Evolutionary conservation across 2,113 vertebrate genomes (phyloP).

Genomic region (Elaphurus davidianus): DNA sequence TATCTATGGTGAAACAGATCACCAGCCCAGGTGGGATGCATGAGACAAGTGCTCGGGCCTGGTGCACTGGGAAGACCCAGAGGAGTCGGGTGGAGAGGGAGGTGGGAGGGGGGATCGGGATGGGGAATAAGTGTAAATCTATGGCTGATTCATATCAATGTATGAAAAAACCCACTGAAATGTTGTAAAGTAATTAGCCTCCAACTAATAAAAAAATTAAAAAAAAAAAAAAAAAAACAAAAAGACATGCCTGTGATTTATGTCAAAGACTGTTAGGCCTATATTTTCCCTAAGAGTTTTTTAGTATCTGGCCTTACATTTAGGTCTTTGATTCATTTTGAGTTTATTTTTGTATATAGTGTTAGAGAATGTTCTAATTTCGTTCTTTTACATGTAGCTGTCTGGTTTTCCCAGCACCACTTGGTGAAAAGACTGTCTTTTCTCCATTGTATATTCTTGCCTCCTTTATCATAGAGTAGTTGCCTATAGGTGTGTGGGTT

Average conservation of each 20-base stretch:
- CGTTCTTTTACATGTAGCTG: background rate
- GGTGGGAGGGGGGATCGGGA: no score
- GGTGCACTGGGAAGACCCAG: no score
- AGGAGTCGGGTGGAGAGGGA: no score
- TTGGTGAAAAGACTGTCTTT: background rate
- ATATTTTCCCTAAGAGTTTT: background rate
- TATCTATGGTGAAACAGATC: no score
- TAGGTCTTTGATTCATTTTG: background rate
- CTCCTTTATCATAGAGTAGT: background rate
- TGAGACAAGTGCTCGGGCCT: no score
- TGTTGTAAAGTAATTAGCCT: no score
- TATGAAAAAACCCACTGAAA: no score
- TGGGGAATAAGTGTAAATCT: no score
- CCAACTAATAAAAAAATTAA: no score
- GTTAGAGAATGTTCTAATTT: background rate
- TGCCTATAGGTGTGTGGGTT: background rate
- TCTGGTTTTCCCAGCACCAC: background rate
- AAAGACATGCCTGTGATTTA: background rate
- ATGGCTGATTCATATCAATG: no score
- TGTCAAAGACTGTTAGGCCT: background rate
- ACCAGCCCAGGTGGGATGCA: no score
- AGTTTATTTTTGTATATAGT: background rate
- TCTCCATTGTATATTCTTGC: background rate
- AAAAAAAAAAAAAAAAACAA: no score
- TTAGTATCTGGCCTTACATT: background rate